A percentile compares a stretch with the other conserved stretches of the same genome.
Evolutionary conservation across 2,888 invertebrate species (phyloP).

Genomic region (Zygothrica quintamaculata): DNA sequence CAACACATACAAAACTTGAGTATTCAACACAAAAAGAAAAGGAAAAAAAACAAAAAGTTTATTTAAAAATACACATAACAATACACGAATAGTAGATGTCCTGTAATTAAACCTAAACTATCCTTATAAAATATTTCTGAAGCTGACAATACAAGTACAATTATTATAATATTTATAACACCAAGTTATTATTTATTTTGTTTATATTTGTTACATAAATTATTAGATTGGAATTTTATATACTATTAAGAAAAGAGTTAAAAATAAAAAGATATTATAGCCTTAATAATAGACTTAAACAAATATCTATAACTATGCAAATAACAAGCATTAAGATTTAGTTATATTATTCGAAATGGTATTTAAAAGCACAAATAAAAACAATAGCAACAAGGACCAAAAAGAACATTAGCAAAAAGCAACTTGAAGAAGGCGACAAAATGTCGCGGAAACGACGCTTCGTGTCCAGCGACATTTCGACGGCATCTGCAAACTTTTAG

Average conservation of each 20-base stretch:
- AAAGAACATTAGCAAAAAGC: conserved; percentile 24
- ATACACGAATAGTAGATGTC: not conserved
- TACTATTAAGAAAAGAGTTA: too few relatives aligned
- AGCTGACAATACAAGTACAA: too few relatives aligned
- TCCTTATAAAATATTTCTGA: too few relatives aligned
- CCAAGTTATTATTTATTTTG: too few relatives aligned
- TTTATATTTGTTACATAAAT: too few relatives aligned
- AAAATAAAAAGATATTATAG: too few relatives aligned
- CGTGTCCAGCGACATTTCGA: conserved; percentile 27
- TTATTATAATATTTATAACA: too few relatives aligned
- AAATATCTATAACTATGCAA: not conserved
- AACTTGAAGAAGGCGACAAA: conserved; percentile 53
- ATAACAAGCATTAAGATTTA: conserved; percentile 4
- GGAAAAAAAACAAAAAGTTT: too few relatives aligned
- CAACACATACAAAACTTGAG: not conserved
- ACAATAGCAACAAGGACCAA: conserved; percentile 25
- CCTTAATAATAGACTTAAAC: too few relatives aligned
- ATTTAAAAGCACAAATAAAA: conserved; percentile 42
- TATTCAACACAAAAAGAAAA: not conserved
- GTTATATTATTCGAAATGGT: conserved; percentile 21
- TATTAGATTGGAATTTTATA: too few relatives aligned
- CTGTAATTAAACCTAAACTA: too few relatives aligned
- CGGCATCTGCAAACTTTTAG: conserved; percentile 41
- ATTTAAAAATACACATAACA: not conserved
- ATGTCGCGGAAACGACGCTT: conserved; percentile 48